A percentile compares a stretch with the other conserved stretches of the same genome.
Conservation (phyloP, 2,113 vertebrate species). For the Malurus cyaneus region DNA sequence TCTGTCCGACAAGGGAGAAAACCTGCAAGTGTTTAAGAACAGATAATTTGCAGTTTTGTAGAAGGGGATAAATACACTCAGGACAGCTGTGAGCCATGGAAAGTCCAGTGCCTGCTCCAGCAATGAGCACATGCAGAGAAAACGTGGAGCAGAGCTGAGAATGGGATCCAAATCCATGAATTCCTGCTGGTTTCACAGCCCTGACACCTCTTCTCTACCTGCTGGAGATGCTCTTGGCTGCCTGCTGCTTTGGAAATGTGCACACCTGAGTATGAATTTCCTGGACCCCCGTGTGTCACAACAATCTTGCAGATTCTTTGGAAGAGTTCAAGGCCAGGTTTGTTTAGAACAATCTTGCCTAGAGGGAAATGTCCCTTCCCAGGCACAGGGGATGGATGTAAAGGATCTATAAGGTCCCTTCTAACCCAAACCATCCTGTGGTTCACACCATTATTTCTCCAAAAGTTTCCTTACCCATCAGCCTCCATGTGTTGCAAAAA, state of each 20-base stretch:
- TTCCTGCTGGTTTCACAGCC: background rate
- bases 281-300: background rate
- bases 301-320: background rate
- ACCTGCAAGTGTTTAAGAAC: background rate
- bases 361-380: background rate
- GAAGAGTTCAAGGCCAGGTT: background rate
- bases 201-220: background rate
- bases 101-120: background rate
- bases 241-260: background rate
- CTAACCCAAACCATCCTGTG: background rate
- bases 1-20: background rate
- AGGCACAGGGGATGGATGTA: background rate
- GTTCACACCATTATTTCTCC: background rate
- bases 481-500: background rate
- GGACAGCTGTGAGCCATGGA: background rate
- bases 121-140: background rate
- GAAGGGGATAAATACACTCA: background rate
- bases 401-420: background rate
- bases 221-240: rapidly evolving
- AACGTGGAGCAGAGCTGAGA: background rate
- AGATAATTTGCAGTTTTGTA: background rate
- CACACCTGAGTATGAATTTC: rapidly evolving
- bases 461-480: background rate
- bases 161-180: background rate
- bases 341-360: background rate